phyloP scores from a whole-genome alignment of 1,140 invertebrate species.

The Drosophila kurseongensis region DNA sequence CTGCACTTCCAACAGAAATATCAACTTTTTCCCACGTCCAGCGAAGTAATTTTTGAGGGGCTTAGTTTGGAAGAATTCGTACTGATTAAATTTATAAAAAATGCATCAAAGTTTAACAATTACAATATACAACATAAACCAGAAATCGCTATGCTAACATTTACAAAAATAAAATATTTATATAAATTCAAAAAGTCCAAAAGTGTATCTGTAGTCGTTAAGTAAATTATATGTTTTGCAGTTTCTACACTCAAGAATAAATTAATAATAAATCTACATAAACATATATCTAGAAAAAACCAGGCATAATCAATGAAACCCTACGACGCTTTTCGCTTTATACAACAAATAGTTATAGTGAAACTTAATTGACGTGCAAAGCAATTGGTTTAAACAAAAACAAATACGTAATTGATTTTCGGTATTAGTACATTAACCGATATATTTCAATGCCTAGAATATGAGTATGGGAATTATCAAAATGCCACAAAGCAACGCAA shows the following conservation, averaged over 20 bases:
- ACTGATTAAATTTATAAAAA: slow-evolving; percentile 70
- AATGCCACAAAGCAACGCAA: slow-evolving; percentile 17
- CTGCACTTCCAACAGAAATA: too few relatives aligned
- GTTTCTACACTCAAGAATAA: slow-evolving; percentile 63
- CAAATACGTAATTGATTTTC: slow-evolving; percentile 58
- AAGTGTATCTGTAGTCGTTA: slow-evolving; percentile 50
- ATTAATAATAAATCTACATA: slow-evolving; percentile 57
- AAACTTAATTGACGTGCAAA: slow-evolving; percentile 50
- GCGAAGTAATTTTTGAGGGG: not conserved
- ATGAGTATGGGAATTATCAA: slow-evolving; percentile 12
- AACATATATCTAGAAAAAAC: slow-evolving; percentile 38
- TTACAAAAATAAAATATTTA: slow-evolving; percentile 41
- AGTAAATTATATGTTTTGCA: slow-evolving; percentile 58
- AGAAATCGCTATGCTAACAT: slow-evolving; percentile 52
- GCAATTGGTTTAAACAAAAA: slow-evolving; percentile 59
- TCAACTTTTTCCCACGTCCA: slow-evolving; percentile 5
- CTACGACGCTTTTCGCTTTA: slow-evolving; percentile 65
- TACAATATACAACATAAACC: slow-evolving; percentile 42
- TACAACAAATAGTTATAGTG: slow-evolving; percentile 54
- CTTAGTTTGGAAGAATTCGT: slow-evolving; percentile 57
- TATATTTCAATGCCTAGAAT: slow-evolving; percentile 22
- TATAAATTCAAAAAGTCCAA: slow-evolving; percentile 38
- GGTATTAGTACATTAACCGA: slow-evolving; percentile 24
- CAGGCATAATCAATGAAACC: slow-evolving; percentile 70
- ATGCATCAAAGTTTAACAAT: slow-evolving; percentile 53